Base-by-base conservation (phyloP, 1,140 invertebrate genomes). In the Ips typographus region DNA sequence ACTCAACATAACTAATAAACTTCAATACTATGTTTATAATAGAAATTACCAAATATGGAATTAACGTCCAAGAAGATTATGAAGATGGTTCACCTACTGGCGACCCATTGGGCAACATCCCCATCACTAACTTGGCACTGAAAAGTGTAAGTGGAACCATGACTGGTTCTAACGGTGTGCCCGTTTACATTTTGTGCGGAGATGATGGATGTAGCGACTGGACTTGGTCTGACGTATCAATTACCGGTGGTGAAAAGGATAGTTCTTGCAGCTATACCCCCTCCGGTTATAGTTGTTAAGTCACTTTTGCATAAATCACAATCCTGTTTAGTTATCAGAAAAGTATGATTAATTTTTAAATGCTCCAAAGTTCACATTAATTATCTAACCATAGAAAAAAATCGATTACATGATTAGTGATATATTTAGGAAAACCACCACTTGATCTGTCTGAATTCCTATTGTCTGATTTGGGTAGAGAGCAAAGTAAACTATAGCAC, bases 61-160 rank as follows among this genome's bases (percentile, higher is more conserved):
- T 67, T 37, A 44, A 59, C 44, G 36, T 67, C 39, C 40, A 58
- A 52, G 40, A 67, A 22, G 53, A 67, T 36, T 67, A 67, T 38
- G n/a, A 40, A 40, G 51, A 61, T 2, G 3, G 3, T 3, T 41
- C 44, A 7, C 7, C 39, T 38, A 64, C 47, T 22, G 36, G 3
- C 4, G 4, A 52, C 37, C 38, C 56, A 2, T 2, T 2, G 36
- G 40, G 37, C 22, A 61, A 61, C 59, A 61, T 47, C 1, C 59
- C 59, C 4, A 47, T 61, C n/a, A 22, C 6, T 5, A 37, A 61
- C 1, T 43, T 61, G 59, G 36, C 2, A 2, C 39, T 61, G 43
- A 40, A n/a, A 1, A 61, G 38, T 7, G 40, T 44, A 37, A 1
- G 4, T 6, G 64, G 64, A 49, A 40, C n/a, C 40, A 47, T 65